Base-by-base conservation (phyloP, 2,888 invertebrate genomes). In the Mesorhabditis belari region DNA sequence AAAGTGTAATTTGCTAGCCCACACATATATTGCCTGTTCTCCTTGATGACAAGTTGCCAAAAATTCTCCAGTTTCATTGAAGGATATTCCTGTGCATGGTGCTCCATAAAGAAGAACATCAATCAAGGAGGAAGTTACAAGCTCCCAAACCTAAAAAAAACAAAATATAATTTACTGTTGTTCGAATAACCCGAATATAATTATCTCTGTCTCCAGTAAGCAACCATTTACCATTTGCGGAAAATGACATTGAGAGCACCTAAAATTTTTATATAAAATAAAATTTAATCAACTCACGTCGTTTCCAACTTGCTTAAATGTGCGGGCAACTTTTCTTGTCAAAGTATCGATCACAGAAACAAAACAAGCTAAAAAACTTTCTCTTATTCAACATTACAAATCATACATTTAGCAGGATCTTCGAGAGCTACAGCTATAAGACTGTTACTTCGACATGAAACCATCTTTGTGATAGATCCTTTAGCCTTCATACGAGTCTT, bases 31-130 rank as follows among this genome's bases (percentile, higher is more conserved):
- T 0, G 94, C 95, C 23, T 93, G 83, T 77, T 90, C 88, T 65
- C 90, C 89, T 59, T 90, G 88, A 78, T 96, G 94, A 0, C 89
- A 87, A 0, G 94, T 93, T 0, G 90, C 92, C 64, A 98, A 83
- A 79, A 88, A 90, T 80, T 92, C 90, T 0, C 92, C 92, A 0
- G 89, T 90, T 0, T 92, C 91, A 0, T 94, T 94, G 86, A 96
- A 88, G 55, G 87, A 86, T 19, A 98, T 81, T 0, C 91, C 91
- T 1, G 88, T 87, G 67, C 92, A 91, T 0, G 93, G 89, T 12
- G 87, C 86, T 65, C 90, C 88, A 19, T 90, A 80, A n/a, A 81
- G 73, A 70, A 87, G 83, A 61, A 83, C 82, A 73, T 87, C 87
- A 12, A 86, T 80, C 67, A 85, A 69, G 44, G 82, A 52, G 9